A percentile compares a stretch with the other conserved stretches of the same genome.
Evolutionary conservation across 2,888 invertebrate genomes (phyloP).

Genomic region (Caenorhabditis sulstoni): DNA sequence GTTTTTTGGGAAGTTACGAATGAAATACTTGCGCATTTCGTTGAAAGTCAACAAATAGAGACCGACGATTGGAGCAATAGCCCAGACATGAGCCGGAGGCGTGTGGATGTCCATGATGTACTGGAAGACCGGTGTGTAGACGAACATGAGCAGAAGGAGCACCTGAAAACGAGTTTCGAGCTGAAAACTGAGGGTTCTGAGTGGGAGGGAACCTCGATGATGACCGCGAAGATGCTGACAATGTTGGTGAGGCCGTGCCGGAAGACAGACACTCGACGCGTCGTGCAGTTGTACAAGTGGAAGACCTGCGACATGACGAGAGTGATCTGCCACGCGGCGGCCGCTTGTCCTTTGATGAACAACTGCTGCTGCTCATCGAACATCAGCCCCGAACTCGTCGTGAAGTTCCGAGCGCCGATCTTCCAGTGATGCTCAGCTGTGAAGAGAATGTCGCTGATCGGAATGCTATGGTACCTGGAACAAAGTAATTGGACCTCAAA

Average conservation of each 20-base stretch:
- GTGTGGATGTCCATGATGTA: constrained; percentile 79
- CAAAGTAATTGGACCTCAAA: not conserved
- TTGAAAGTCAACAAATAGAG: constrained; percentile 78
- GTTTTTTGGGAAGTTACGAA: constrained; percentile 67
- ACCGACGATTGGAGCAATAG: constrained; percentile 70
- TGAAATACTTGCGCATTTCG: constrained; percentile 76
- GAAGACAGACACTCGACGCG: constrained; percentile 79
- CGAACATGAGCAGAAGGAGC: constrained; percentile 78
- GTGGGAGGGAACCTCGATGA: constrained; percentile 76
- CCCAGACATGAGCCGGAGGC: constrained; percentile 76
- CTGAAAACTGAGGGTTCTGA: not conserved
- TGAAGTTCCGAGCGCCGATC: constrained; percentile 66
- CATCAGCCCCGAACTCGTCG: constrained; percentile 61
- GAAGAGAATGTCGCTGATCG: constrained; percentile 75
- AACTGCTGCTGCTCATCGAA: constrained; percentile 74
- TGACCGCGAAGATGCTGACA: constrained; percentile 77
- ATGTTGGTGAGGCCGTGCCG: constrained; percentile 79
- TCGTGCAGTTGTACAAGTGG: constrained; percentile 80
- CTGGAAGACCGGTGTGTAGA: constrained; percentile 79
- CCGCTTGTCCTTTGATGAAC: constrained; percentile 78
- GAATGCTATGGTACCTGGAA: constrained; percentile 74
- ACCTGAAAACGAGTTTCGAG: constrained; percentile 57
- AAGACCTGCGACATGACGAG: constrained; percentile 79
- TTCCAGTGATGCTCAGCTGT: constrained; percentile 79
- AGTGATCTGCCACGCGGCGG: constrained; percentile 80